Percentiles rank a stretch among this genome's conserved stretches.
Evolutionary conservation across 2,888 invertebrate species (phyloP).

Genomic region (Trypoxylon attenuatum): DNA sequence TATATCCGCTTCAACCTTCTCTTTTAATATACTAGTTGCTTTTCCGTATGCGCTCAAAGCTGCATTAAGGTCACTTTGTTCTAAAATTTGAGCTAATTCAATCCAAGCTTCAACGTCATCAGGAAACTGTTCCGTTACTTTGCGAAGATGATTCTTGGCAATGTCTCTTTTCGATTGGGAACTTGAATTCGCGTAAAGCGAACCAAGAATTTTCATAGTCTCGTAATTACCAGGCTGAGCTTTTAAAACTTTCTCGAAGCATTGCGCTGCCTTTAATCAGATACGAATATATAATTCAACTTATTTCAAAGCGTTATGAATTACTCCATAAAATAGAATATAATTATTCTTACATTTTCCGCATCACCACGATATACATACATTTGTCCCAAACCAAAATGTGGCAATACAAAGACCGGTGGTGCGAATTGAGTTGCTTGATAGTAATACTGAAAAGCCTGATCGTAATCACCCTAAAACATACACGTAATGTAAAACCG

Average conservation of each 20-base stretch:
- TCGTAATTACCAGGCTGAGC: constrained; percentile 98
- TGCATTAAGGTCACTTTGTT: constrained; percentile 90
- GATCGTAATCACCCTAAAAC: constrained; percentile 88
- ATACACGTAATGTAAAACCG: constrained; percentile 15
- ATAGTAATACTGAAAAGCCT: constrained; percentile 99
- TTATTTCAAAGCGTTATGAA: not conserved
- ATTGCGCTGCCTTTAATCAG: constrained; percentile 88
- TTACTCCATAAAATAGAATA: not conserved
- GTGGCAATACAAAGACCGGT: constrained; percentile 94
- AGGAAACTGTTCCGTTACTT: constrained; percentile 96
- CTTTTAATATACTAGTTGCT: constrained; percentile 93
- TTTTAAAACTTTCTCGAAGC: constrained; percentile 99
- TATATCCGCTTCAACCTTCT: constrained; percentile 94
- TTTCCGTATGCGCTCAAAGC: constrained; percentile 95
- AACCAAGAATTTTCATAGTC: constrained; percentile 99
- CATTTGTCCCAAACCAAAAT: constrained; percentile 99
- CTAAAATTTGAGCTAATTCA: constrained; percentile 97
- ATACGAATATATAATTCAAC: not conserved
- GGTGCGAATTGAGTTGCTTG: constrained; percentile 99
- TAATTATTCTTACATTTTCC: constrained; percentile 83
- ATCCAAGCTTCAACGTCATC: constrained; percentile 99
- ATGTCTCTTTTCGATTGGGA: constrained; percentile 94
- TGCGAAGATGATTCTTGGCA: constrained; percentile 94
- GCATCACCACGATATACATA: constrained; percentile 97
- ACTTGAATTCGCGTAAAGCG: constrained; percentile 92